These are phyloP conservation scores for Rhabdornis inornatus DNA, from an alignment of 2,113 vertebrate genomes.

Conservation along the genomic window DNA sequence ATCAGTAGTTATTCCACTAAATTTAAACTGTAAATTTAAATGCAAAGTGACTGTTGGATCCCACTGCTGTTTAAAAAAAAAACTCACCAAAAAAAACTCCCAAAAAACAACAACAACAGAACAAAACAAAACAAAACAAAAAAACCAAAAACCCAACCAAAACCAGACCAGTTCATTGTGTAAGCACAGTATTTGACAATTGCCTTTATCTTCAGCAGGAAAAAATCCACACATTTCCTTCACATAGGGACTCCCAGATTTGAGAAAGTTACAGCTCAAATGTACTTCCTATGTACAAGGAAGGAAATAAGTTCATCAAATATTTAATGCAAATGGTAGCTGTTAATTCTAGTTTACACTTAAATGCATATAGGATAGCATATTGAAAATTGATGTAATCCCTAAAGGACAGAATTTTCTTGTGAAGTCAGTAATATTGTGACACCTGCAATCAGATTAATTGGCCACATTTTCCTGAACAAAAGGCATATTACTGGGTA, in stretches of 20 bases:
- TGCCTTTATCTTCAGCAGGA: not conserved
- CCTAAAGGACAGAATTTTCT: not conserved
- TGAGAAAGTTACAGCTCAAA: not conserved
- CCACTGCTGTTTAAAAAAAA: not conserved
- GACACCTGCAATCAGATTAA: not conserved
- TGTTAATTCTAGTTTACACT: not conserved
- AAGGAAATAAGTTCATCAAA: not conserved
- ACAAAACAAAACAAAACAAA: too few relatives aligned
- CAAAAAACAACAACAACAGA: too few relatives aligned
- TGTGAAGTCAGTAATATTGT: not conserved
- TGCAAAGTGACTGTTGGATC: not conserved
- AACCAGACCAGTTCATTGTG: not conserved
- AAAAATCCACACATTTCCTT: not conserved
- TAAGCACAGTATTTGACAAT: not conserved
- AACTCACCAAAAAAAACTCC: not conserved
- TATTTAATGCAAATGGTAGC: not conserved
- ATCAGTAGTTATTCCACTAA: not conserved
- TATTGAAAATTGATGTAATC: not conserved
- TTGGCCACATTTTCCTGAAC: not conserved
- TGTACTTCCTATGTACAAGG: not conserved
- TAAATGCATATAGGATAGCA: not conserved
- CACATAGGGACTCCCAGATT: not conserved
- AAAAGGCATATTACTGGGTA: not conserved
- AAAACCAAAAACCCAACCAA: not conserved
- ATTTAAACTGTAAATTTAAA: not conserved